Evolutionary conservation across 1,140 invertebrate species (phyloP), one percentile per base, ranked within the genome.

Genomic region (Bombus consobrinus): DNA sequence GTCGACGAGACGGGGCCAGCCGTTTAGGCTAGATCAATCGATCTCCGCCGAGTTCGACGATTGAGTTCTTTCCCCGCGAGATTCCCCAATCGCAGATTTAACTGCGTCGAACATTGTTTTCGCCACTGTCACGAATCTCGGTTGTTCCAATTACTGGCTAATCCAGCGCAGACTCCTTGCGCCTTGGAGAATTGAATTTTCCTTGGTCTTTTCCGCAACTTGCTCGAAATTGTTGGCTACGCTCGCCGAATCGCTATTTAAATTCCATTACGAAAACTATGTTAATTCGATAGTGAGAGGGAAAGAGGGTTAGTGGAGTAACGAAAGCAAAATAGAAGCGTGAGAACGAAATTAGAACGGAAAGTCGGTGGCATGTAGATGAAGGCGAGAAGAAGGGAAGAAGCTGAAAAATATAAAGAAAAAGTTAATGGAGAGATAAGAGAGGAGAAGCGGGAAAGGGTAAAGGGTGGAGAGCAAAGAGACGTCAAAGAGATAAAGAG

Each of bases 221-320:
- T 80, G 78, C 77, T 64, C 53, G 43, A 72, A 84, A 53, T 53
- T 18, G 47, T 53, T 47, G 47, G 47, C 47, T 47, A 47, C 47
- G 47, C 47, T 81, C 81, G 62, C 76, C 59, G 37, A 72, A 84
- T 81, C 77, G 68, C 77, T 72, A 78, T 89, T 89, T 89, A 89
- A 87, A 84, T 89, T 84, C 89, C 79, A 84, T 68, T 87, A 72
- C 53, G 66, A 57, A 69, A 89, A 89, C 88, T 89, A 87, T 81
- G 88, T 89, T 89, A 87, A 89, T 89, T 89, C 87, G 88, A 18
- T 53, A 53, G 47, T 22, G 47, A 89, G 85, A 87, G 85, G 74
- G 87, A 86, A 41, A 39, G 53, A 74, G 57, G 71, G 76, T 71
- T 32, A 18, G 28, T 12, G 47, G n/a, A 1, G 47, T 53, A 53